phyloP scores from a whole-genome alignment of 53 echinoderm and acorn worm species.

The Zoroaster sp. region DNA sequence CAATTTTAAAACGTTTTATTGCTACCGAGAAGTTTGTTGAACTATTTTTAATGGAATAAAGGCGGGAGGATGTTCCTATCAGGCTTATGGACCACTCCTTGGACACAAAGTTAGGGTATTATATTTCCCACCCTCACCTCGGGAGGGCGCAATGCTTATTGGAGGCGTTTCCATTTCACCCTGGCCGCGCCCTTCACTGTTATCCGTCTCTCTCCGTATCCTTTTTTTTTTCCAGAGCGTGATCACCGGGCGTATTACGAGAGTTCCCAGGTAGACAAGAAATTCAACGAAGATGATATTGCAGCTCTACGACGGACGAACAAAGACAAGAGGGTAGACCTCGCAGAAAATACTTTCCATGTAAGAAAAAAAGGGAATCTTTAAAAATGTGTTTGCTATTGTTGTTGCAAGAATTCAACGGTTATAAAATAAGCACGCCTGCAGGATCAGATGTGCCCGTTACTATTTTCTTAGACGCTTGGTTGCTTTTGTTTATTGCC shows the following conservation, averaged over 20 bases:
- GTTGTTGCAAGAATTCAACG: neutral
- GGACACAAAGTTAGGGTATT: neutral
- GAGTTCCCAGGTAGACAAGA: conserved; percentile 87
- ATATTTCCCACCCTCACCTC: neutral
- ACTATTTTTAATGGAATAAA: too few relatives aligned
- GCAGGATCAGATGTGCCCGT: neutral
- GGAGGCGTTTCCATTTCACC: neutral
- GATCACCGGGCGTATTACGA: conserved; percentile 96
- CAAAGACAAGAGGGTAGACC: conserved; percentile 72
- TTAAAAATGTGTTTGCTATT: neutral
- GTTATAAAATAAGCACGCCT: neutral
- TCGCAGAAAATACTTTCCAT: conserved; percentile 80
- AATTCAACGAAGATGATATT: conserved; percentile 76
- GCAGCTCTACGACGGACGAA: conserved; percentile 56
- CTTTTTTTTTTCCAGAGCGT: conserved; percentile 55
- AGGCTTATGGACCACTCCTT: too few relatives aligned
- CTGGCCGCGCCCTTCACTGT: neutral
- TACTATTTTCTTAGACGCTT: too few relatives aligned
- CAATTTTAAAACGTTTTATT: too few relatives aligned
- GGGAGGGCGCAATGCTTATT: neutral
- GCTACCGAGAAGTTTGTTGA: too few relatives aligned
- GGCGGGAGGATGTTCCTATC: too few relatives aligned
- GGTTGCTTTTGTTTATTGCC: too few relatives aligned
- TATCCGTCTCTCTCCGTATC: neutral
- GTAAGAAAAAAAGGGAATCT: conserved; percentile 22